Base-by-base conservation (phyloP, 2,888 invertebrate genomes). In the Aleiodes leptofemur region DNA sequence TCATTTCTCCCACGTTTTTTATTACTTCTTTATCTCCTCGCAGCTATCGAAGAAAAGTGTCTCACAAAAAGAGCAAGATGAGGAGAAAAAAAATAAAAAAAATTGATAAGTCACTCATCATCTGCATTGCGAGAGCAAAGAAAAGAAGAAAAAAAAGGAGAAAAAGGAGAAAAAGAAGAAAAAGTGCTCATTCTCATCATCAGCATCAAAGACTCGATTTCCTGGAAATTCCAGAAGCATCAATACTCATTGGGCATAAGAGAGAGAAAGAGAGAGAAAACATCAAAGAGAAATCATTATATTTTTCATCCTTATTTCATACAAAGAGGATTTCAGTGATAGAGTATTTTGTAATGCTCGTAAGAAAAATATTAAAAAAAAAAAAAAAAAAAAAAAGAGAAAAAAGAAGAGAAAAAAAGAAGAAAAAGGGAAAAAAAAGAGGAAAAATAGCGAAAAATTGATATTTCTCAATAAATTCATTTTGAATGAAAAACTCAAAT, bases 231-330 rank as follows among this genome's bases (percentile, higher is more conserved):
- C 74, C 75, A 23, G 23, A 50, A 77, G 71, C 73, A 78, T 78
- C 80, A 79, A 82, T 80, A 79, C 78, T 61, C 74, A 77, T 73
- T 78, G 77, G 77, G 73, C 72, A 80, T 78, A 79, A 23, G 23
- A 23, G 2, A 23, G 23, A 23, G 23, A 23, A 2, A 23, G 23
- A 23, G 23, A 23, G 23, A 23, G 1, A 82, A 81, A 79, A 79
- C 82, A 81, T 83, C 84, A 84, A 83, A 84, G 83, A 80, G 83
- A 82, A 83, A 83, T 83, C 81, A 79, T 83, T 83, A 82, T 80
- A 82, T 82, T 83, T 81, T 71, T 8, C 23, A 3, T 43, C 64
- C 34, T 34, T 34, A 13, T 13, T 48, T 9, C 11, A 64, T 43
- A 64, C 9, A 61, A 56, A 16, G 16, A 38, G 3, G 11, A n/a